phyloP scores from a whole-genome alignment of 2,797 vertebrate genomes.

The Anomalospiza imberbis region DNA sequence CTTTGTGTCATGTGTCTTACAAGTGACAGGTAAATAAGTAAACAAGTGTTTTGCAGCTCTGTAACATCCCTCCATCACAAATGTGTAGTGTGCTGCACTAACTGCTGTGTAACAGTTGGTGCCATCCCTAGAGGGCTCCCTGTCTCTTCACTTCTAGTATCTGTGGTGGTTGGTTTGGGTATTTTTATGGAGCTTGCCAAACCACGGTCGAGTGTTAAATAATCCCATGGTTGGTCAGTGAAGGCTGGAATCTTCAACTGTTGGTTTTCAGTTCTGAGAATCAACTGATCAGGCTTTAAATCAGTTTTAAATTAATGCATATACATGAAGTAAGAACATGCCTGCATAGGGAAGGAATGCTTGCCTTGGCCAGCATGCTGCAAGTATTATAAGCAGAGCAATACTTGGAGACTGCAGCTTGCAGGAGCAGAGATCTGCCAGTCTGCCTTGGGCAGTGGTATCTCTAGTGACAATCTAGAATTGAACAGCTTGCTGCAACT shows the following conservation, averaged over 20 bases:
- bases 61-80: not conserved
- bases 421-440: not conserved
- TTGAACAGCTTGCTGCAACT: not conserved
- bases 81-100: not conserved
- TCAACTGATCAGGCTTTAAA: not conserved
- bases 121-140: not conserved
- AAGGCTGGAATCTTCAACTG: not conserved
- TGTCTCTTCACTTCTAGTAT: not conserved
- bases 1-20: not conserved
- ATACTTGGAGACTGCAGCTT: not conserved
- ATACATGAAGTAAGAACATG: not conserved
- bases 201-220: fast-evolving
- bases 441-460: not conserved
- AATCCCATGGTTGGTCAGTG: not conserved
- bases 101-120: not conserved
- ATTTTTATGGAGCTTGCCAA: not conserved
- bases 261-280: not conserved
- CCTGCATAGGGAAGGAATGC: not conserved
- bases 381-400: not conserved
- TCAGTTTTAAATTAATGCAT: not conserved
- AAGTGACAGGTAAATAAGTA: not conserved
- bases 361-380: not conserved
- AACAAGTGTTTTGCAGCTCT: not conserved
- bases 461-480: not conserved
- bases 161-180: not conserved